A percentile compares a stretch with the other conserved stretches of the same genome.
Evolutionary conservation across 2,113 vertebrate genomes (phyloP).

Genomic region (Gymnorhina tibicen): DNA sequence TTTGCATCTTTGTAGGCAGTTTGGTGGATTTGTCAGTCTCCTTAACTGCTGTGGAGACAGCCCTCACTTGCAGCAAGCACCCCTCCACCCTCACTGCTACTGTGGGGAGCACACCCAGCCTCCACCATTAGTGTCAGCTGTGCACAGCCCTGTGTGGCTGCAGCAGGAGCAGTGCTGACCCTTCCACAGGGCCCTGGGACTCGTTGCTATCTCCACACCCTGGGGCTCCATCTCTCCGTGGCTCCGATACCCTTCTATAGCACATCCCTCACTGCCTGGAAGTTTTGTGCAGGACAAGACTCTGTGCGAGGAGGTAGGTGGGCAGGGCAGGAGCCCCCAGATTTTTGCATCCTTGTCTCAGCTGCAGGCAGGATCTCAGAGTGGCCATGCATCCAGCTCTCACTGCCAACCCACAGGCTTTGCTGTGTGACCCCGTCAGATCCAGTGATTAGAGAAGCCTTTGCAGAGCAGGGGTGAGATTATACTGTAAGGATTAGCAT

Average conservation of each 20-base stretch:
- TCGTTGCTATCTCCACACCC: rapidly evolving
- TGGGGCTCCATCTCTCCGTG: rapidly evolving
- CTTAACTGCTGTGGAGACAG: background rate
- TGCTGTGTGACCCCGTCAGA: background rate
- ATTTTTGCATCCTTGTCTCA: background rate
- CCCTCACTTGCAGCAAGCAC: background rate
- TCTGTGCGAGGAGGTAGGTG: rapidly evolving
- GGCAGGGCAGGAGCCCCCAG: background rate
- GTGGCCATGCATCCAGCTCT: rapidly evolving
- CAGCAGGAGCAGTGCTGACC: rapidly evolving
- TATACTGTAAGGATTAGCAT: background rate
- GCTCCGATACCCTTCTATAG: background rate
- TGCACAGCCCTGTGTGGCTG: rapidly evolving
- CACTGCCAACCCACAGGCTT: background rate
- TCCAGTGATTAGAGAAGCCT: background rate
- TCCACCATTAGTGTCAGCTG: background rate
- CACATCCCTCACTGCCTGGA: background rate
- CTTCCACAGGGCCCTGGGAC: background rate
- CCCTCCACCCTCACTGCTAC: rapidly evolving
- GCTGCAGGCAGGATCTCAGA: background rate
- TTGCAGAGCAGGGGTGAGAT: background rate
- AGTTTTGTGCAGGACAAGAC: background rate
- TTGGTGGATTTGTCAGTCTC: background rate
- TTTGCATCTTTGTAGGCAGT: background rate
- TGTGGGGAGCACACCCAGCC: background rate